These are phyloP conservation scores for Aphaenogaster floridana DNA, from an alignment of 1,140 invertebrate genomes.

Conservation along the genomic window DNA sequence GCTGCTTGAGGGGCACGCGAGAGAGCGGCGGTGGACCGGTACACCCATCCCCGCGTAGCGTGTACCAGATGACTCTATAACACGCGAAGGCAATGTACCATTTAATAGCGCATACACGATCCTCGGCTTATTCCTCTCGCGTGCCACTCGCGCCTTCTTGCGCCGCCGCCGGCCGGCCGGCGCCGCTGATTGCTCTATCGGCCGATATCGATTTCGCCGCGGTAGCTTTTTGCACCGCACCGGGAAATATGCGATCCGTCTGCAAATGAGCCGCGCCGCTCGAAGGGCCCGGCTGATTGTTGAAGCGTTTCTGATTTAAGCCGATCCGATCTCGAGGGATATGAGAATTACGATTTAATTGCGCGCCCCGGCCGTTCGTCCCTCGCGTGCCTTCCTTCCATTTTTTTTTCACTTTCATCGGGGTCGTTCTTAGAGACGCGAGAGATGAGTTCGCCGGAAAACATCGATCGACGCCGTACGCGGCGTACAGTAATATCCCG, in stretches of 20 bases:
- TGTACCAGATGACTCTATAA: slow-evolving; percentile 58
- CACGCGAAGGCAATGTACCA: slow-evolving; percentile 53
- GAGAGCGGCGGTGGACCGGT: slow-evolving; percentile 51
- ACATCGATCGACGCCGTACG: neutral
- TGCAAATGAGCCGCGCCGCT: neutral
- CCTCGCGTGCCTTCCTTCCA: neutral
- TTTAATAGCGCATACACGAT: slow-evolving; percentile 72
- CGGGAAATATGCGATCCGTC: slow-evolving; percentile 25
- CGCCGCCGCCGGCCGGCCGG: slow-evolving; percentile 1
- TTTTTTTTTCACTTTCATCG: slow-evolving; percentile 7
- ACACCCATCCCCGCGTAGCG: slow-evolving; percentile 10
- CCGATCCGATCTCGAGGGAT: no score
- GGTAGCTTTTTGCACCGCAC: neutral
- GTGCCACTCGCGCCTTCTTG: slow-evolving; percentile 41
- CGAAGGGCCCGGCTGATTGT: neutral
- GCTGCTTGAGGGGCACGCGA: slow-evolving; percentile 34
- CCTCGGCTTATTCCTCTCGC: slow-evolving; percentile 46
- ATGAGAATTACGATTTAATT: slow-evolving; percentile 11
- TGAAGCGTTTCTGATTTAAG: slow-evolving; percentile 10
- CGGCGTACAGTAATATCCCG: neutral
- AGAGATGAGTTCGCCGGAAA: slow-evolving; percentile 27
- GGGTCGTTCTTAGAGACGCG: slow-evolving; percentile 1
- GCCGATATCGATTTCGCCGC: slow-evolving; percentile 24
- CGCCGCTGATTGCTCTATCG: slow-evolving; percentile 47
- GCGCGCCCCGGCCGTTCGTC: neutral